phyloP scores from a whole-genome alignment of 2,797 vertebrate species.

The Hybognathus amarus region DNA sequence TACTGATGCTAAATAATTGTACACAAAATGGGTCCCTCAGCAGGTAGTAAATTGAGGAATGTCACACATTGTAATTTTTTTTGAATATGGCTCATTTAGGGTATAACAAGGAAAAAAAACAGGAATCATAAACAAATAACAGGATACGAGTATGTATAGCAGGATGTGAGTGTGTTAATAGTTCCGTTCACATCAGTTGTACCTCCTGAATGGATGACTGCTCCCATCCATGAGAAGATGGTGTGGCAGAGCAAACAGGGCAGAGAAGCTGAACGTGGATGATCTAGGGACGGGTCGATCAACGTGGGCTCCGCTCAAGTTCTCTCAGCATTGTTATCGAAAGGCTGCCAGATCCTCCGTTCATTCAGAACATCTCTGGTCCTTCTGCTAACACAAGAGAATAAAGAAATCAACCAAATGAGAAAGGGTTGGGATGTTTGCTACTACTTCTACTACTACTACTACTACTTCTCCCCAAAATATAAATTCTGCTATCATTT shows the following conservation, averaged over 20 bases:
- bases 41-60: conserved; percentile 3
- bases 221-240: conserved; percentile 78
- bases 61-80: background rate
- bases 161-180: conserved; percentile 31
- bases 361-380: conserved; percentile 53
- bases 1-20: background rate
- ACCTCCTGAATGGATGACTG: conserved; percentile 82
- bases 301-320: conserved; percentile 75
- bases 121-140: conserved; percentile 37
- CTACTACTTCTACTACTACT: too few relatives aligned
- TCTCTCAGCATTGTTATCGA: conserved; percentile 79
- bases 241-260: conserved; percentile 76
- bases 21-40: background rate
- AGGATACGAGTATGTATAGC: conserved; percentile 26
- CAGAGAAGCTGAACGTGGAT: conserved; percentile 80
- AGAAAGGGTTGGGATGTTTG: background rate
- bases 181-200: conserved; percentile 45
- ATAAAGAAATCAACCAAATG: background rate
- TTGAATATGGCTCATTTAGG: conserved; percentile 2
- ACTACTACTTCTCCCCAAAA: too few relatives aligned
- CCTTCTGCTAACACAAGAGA: conserved; percentile 28
- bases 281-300: conserved; percentile 75
- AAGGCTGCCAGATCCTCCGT: conserved; percentile 39
- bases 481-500: background rate
- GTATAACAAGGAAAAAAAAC: background rate